These are phyloP conservation scores for Halcyon malimbica DNA, from an alignment of 2,113 vertebrate genomes.

Conservation along the genomic window DNA sequence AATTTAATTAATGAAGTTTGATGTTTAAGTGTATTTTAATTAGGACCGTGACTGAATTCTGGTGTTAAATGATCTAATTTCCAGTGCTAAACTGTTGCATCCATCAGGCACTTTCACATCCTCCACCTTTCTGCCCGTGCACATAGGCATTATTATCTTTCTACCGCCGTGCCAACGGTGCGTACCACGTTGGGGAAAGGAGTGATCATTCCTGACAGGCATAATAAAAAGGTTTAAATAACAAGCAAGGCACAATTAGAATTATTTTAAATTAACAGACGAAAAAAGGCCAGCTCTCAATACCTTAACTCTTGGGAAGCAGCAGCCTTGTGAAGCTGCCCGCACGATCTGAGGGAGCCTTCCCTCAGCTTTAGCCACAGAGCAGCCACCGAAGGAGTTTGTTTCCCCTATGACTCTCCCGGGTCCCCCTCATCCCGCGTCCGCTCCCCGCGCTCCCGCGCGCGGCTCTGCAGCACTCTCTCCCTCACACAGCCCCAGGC, in stretches of 20 bases:
- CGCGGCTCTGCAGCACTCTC: background rate
- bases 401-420: background rate
- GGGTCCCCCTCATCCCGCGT: background rate
- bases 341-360: background rate
- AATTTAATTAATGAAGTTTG: conserved; percentile 42
- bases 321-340: background rate
- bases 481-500: background rate
- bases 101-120: background rate
- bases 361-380: background rate
- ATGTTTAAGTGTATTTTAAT: conserved; percentile 21
- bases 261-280: background rate
- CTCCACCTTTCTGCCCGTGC: background rate
- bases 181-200: background rate
- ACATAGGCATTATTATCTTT: background rate
- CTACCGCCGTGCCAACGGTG: background rate
- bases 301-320: background rate
- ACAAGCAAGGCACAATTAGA: background rate
- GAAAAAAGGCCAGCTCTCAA: background rate
- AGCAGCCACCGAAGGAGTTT: background rate
- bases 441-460: background rate
- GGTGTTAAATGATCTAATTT: background rate
- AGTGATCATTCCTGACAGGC: background rate
- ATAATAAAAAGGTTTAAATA: background rate
- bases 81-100: conserved; percentile 13
- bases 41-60: conserved; percentile 5